Conservation (phyloP, 2,113 vertebrate species). For the Poeciliopsis turrubarensis region DNA sequence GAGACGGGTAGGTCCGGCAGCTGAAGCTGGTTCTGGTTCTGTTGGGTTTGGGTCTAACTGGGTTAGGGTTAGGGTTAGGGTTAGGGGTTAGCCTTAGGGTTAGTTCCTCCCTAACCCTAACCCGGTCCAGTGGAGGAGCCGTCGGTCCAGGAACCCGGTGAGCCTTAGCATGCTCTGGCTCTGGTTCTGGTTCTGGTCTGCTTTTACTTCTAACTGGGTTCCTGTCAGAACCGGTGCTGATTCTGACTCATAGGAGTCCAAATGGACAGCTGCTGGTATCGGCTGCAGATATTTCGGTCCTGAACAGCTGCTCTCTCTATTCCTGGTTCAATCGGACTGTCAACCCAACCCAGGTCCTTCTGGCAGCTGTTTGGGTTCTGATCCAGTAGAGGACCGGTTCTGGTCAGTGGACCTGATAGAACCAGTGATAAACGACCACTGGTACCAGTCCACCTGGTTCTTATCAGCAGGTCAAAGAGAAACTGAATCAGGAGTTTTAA, state of each 20-base stretch:
- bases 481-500: neutral
- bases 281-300: neutral
- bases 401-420: no score
- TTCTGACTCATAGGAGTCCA: neutral
- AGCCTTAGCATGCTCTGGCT: neutral
- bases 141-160: constrained; percentile 22
- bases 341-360: no score
- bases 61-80: no score
- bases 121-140: constrained; percentile 4
- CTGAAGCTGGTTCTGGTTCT: neutral
- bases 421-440: neutral
- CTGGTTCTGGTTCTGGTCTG: neutral
- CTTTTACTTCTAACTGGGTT: no score
- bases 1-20: constrained; percentile 49
- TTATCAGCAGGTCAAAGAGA: neutral
- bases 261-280: constrained; percentile 14
- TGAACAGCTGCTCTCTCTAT: constrained; percentile 43
- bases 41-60: constrained; percentile 14
- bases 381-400: no score
- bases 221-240: no score
- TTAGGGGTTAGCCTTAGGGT: no score
- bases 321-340: constrained; percentile 3
- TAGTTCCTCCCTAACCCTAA: no score
- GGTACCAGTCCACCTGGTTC: neutral
- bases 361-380: no score